A percentile compares a stretch with the other conserved stretches of the same genome.
These are phyloP conservation scores for Drosophila persimilis DNA, from an alignment of 1,140 invertebrate species.

Conservation along the genomic window DNA sequence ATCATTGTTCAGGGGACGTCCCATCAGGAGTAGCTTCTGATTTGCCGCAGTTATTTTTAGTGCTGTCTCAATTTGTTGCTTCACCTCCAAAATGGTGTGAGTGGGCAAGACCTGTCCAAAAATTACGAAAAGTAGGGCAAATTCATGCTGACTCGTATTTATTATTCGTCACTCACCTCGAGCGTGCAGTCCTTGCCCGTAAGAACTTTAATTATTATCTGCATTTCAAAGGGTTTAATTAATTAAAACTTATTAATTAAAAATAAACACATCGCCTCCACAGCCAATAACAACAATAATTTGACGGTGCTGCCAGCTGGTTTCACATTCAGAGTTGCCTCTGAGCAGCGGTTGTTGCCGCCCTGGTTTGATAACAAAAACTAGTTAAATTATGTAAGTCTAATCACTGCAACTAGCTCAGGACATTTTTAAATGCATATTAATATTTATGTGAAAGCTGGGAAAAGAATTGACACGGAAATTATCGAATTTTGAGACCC, in stretches of 20 bases:
- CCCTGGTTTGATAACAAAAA: background rate
- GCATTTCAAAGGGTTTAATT: constrained; percentile 69
- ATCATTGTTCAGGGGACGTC: constrained; percentile 84
- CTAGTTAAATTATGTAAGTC: background rate
- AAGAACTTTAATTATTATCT: constrained; percentile 84
- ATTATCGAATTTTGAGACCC: constrained; percentile 11
- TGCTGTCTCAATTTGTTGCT: constrained; percentile 83
- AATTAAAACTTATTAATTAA: background rate
- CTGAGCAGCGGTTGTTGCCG: background rate
- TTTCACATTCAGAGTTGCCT: background rate
- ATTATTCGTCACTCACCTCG: constrained; percentile 67
- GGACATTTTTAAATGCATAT: no score
- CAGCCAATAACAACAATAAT: constrained; percentile 55
- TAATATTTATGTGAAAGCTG: no score
- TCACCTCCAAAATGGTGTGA: constrained; percentile 84
- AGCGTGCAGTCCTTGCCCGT: constrained; percentile 84
- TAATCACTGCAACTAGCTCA: no score
- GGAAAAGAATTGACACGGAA: background rate
- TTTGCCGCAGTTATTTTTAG: constrained; percentile 83
- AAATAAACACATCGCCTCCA: constrained; percentile 12
- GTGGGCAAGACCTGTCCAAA: constrained; percentile 67
- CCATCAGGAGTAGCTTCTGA: constrained; percentile 83
- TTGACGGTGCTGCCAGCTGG: constrained; percentile 34
- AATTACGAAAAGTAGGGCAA: background rate
- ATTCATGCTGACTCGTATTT: background rate